Conservation (phyloP, 2,797 vertebrate species). For the Lates japonicus region DNA sequence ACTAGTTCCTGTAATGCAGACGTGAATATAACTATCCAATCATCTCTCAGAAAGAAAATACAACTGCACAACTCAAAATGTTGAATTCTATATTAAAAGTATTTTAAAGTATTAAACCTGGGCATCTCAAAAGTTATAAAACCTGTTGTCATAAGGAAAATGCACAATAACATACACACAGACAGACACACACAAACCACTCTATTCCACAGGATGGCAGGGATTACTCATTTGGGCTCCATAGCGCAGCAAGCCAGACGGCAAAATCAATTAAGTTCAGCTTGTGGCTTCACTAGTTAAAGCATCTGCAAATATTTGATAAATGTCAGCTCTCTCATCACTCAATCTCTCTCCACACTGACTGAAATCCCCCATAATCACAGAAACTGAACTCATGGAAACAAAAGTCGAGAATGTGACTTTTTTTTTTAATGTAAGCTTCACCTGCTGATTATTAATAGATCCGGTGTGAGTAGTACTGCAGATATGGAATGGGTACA, state of each 20-base stretch:
- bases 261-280: slow-evolving; percentile 75
- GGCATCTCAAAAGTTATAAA: no score
- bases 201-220: slow-evolving; percentile 35
- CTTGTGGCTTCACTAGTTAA: slow-evolving; percentile 62
- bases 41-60: no score
- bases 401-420: slow-evolving; percentile 36
- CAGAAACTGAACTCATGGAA: slow-evolving; percentile 31
- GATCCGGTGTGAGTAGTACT: background rate
- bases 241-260: slow-evolving; percentile 45
- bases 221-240: slow-evolving; percentile 55
- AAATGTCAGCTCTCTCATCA: slow-evolving; percentile 62
- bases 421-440: background rate
- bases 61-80: no score
- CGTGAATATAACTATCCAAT: no score
- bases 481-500: background rate
- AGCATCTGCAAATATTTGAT: slow-evolving; percentile 72
- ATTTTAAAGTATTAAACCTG: no score
- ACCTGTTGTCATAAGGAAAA: background rate
- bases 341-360: slow-evolving; percentile 47
- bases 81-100: no score
- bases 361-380: slow-evolving; percentile 42
- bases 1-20: no score
- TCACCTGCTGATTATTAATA: slow-evolving; percentile 4
- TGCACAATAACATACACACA: slow-evolving; percentile 1
- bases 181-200: slow-evolving; percentile 10